Percentiles rank a stretch among this genome's conserved stretches.
Conservation (phyloP, 2,888 invertebrate species). For the Noctua fimbriata region DNA sequence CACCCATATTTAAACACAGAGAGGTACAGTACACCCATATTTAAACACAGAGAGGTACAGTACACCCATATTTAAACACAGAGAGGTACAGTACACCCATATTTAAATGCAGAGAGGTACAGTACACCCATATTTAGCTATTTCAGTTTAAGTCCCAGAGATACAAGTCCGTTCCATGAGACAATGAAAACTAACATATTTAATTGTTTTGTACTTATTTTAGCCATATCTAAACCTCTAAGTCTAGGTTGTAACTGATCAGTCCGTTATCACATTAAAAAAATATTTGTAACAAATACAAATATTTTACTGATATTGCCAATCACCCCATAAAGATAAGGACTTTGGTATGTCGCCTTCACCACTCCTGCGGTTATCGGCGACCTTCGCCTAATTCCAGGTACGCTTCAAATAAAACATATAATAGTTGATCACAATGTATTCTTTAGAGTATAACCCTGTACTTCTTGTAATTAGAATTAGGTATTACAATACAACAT, state of each 20-base stretch:
- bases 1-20: no score
- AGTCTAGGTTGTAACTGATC: no score
- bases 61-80: no score
- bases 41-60: no score
- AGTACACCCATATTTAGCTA: no score
- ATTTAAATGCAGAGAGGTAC: no score
- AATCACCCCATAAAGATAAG: slow-evolving; percentile 36
- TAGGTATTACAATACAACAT: slow-evolving; percentile 66
- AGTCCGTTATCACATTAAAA: not conserved
- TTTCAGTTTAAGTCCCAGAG: not conserved
- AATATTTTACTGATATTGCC: slow-evolving; percentile 27
- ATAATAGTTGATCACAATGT: slow-evolving; percentile 67
- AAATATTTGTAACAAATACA: no score
- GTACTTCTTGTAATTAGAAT: slow-evolving; percentile 76
- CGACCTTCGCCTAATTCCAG: slow-evolving; percentile 45
- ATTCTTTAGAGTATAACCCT: slow-evolving; percentile 75
- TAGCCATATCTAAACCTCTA: not conserved
- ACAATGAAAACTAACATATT: not conserved
- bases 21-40: not conserved
- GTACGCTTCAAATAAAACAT: slow-evolving; percentile 64
- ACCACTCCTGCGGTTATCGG: slow-evolving; percentile 31
- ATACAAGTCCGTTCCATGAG: not conserved
- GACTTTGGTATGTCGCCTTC: not conserved
- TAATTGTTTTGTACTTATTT: not conserved
- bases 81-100: not conserved